phyloP scores from a whole-genome alignment of 2,113 vertebrate genomes.

The Lepisosteus osseus region DNA sequence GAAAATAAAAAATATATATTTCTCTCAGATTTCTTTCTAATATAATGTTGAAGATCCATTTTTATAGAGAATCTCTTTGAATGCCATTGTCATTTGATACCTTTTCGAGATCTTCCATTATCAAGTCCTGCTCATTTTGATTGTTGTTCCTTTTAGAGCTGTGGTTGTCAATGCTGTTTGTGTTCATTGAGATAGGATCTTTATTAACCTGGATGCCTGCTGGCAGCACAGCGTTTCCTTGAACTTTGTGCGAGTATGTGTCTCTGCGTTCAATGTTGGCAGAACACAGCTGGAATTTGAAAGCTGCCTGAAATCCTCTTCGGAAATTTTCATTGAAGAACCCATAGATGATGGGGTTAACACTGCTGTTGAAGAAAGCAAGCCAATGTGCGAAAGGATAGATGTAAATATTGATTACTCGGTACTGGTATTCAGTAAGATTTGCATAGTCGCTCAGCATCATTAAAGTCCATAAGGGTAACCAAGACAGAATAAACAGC shows the following conservation, averaged over 20 bases:
- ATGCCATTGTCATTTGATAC: conserved; percentile 49
- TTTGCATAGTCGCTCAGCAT: conserved; percentile 85
- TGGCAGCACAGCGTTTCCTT: conserved; percentile 63
- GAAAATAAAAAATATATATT: too few relatives aligned
- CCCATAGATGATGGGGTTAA: conserved; percentile 89
- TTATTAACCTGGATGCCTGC: conserved; percentile 43
- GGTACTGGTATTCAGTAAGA: conserved; percentile 66
- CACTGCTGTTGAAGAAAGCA: conserved; percentile 88
- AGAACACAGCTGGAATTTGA: conserved; percentile 72
- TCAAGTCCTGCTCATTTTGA: conserved; percentile 62
- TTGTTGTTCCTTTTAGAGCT: conserved; percentile 44
- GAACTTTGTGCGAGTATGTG: conserved; percentile 53
- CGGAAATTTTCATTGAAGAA: conserved; percentile 89
- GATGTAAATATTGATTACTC: conserved; percentile 83
- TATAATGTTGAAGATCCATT: background rate
- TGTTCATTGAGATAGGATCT: conserved; percentile 63
- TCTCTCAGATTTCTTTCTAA: too few relatives aligned
- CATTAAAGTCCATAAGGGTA: conserved; percentile 89
- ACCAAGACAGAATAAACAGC: conserved; percentile 87
- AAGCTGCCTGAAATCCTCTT: conserved; percentile 75
- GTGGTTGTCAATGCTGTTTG: conserved; percentile 51
- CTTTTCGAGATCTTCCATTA: conserved; percentile 71
- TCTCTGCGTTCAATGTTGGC: conserved; percentile 48
- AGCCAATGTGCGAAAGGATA: conserved; percentile 92
- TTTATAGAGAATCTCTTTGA: background rate